These are phyloP conservation scores for Echinops telfairi DNA, from an alignment of 2,113 vertebrate genomes.

Conservation along the genomic window DNA sequence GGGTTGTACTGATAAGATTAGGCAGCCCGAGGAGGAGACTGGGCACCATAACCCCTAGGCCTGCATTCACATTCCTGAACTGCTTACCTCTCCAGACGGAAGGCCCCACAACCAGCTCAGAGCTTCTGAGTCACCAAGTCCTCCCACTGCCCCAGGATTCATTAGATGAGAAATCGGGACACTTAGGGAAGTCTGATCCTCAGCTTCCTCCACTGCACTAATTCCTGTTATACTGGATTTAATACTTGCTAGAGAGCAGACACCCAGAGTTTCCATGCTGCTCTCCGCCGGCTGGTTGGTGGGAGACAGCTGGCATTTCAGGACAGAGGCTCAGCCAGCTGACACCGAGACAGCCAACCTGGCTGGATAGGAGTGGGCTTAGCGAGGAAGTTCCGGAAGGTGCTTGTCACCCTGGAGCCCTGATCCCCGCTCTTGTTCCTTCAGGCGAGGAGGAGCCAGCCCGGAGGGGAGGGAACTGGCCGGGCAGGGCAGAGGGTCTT, in stretches of 20 bases:
- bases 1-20: neutral
- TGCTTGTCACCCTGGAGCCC: too few species aligned
- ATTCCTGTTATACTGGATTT: slow-evolving; percentile 54
- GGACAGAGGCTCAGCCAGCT: neutral
- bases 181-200: slow-evolving; percentile 41
- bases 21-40: neutral
- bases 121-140: neutral
- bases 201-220: neutral
- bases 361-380: too few species aligned
- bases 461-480: fast-evolving
- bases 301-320: neutral
- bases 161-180: slow-evolving; percentile 51
- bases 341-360: neutral
- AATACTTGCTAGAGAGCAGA: neutral
- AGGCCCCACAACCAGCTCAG: neutral
- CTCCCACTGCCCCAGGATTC: slow-evolving; percentile 9
- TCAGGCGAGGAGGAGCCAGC: neutral
- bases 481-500: neutral
- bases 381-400: neutral
- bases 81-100: neutral
- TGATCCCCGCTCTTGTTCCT: neutral
- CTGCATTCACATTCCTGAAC: neutral
- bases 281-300: neutral
- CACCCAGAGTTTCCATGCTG: neutral
- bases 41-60: neutral